A percentile compares a stretch with the other conserved stretches of the same genome.
Conservation (phyloP, 23 tunicate species). For the Clavelina lepadiformis region DNA sequence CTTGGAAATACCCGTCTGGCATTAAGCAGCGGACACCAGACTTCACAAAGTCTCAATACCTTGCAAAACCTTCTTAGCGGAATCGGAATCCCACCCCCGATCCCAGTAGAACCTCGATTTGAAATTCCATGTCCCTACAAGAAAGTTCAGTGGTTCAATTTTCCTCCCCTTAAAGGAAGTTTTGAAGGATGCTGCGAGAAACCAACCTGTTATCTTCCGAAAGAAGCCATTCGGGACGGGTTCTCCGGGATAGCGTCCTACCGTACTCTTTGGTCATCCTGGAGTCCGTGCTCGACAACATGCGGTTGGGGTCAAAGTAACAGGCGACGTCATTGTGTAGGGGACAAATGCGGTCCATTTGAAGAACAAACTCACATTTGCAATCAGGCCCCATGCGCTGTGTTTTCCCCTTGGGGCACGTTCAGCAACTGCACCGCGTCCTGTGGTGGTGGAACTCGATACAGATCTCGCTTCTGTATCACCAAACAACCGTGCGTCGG, state of each 20-base stretch:
- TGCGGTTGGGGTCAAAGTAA: slow-evolving; percentile 21
- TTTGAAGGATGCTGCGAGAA: slow-evolving; percentile 82
- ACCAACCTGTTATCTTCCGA: slow-evolving; percentile 58
- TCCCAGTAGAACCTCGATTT: too few species aligned
- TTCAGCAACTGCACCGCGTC: neutral
- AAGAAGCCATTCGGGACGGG: slow-evolving; percentile 1
- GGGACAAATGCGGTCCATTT: slow-evolving; percentile 24
- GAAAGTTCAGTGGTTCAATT: slow-evolving; percentile 23
- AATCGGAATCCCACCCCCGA: too few species aligned
- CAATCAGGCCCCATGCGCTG: too few species aligned
- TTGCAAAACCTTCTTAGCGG: too few species aligned
- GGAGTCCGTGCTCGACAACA: slow-evolving; percentile 29
- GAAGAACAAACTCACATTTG: too few species aligned
- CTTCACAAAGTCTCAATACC: too few species aligned
- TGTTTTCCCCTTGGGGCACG: too few species aligned
- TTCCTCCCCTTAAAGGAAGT: slow-evolving; percentile 68
- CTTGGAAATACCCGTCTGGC: too few species aligned
- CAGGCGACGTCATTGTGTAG: slow-evolving; percentile 24
- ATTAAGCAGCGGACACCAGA: too few species aligned
- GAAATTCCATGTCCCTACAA: slow-evolving; percentile 52
- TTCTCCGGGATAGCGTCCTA: slow-evolving; percentile 48
- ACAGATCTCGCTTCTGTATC: neutral
- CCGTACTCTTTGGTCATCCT: slow-evolving; percentile 21
- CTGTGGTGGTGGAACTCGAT: slow-evolving; percentile 5
- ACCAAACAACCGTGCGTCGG: too few species aligned